These are phyloP conservation scores for Drosophila nigritarsus DNA, from an alignment of 2,888 invertebrate species.

Conservation along the genomic window DNA sequence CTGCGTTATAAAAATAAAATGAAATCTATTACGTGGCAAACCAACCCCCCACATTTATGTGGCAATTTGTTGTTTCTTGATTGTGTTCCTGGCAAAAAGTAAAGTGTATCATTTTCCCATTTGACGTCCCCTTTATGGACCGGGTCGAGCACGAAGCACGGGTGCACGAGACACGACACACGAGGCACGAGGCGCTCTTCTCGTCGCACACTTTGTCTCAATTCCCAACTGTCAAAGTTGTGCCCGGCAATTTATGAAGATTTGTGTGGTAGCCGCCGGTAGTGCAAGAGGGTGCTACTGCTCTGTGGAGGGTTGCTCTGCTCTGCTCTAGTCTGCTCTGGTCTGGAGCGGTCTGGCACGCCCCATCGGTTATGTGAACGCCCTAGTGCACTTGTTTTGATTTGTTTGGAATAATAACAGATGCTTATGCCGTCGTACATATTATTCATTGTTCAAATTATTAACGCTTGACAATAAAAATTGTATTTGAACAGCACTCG, in stretches of 20 bases:
- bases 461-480: conserved; percentile 83
- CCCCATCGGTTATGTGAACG: conserved; percentile 51
- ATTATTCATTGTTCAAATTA: conserved; percentile 84
- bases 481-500: conserved; percentile 78
- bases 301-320: conserved; percentile 13
- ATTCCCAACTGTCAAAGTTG: conserved; percentile 70
- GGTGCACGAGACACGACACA: not conserved
- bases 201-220: conserved; percentile 72
- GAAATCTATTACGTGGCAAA: conserved; percentile 85
- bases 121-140: conserved; percentile 44
- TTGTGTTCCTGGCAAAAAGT: conserved; percentile 78
- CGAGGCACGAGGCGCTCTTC: conserved; percentile 35
- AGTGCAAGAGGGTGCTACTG: conserved; percentile 14
- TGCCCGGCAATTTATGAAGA: conserved; percentile 81
- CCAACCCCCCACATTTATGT: conserved; percentile 85
- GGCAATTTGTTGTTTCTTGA: conserved; percentile 85
- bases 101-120: conserved; percentile 85
- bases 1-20: conserved; percentile 80
- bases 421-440: conserved; percentile 79
- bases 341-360: conserved; percentile 39
- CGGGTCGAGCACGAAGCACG: conserved; percentile 21
- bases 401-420: conserved; percentile 85
- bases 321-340: not conserved
- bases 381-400: conserved; percentile 83
- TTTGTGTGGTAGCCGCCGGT: conserved; percentile 73